These are phyloP conservation scores for Tillus elongatus DNA, from an alignment of 2,888 invertebrate genomes.

Conservation along the genomic window DNA sequence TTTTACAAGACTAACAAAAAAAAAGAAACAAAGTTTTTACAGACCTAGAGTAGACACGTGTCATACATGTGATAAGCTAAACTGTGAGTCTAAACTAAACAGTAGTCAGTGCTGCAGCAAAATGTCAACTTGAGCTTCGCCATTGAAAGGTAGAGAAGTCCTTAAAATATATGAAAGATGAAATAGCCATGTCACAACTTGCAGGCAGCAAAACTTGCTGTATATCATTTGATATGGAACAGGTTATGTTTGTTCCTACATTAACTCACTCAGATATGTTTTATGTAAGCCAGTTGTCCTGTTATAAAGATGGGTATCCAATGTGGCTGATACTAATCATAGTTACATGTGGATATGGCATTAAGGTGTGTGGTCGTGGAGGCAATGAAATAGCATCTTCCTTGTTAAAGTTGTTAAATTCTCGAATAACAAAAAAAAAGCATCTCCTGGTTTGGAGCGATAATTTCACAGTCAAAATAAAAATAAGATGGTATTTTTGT, in stretches of 20 bases:
- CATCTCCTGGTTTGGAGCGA: constrained; percentile 1
- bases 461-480: background rate
- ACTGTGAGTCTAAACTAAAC: constrained; percentile 2
- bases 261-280: constrained; percentile 4
- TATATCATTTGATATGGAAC: constrained; percentile 4
- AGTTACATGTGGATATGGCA: constrained; percentile 2
- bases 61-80: constrained; percentile 1
- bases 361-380: constrained; percentile 1
- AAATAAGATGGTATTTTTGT: constrained; percentile 24
- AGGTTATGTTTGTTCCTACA: constrained; percentile 3
- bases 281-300: background rate
- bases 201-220: background rate
- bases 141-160: background rate
- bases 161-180: background rate
- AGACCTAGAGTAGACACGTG: constrained; percentile 1
- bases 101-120: constrained; percentile 4
- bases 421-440: background rate
- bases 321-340: constrained; percentile 3
- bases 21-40: background rate
- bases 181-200: background rate
- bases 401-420: constrained; percentile 1
- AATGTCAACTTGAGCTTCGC: background rate
- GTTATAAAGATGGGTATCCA: background rate
- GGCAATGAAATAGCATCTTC: constrained; percentile 1
- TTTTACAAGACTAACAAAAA: constrained; percentile 2